phyloP scores from a whole-genome alignment of 2,888 invertebrate species.

The Calliphora vomitoria region DNA sequence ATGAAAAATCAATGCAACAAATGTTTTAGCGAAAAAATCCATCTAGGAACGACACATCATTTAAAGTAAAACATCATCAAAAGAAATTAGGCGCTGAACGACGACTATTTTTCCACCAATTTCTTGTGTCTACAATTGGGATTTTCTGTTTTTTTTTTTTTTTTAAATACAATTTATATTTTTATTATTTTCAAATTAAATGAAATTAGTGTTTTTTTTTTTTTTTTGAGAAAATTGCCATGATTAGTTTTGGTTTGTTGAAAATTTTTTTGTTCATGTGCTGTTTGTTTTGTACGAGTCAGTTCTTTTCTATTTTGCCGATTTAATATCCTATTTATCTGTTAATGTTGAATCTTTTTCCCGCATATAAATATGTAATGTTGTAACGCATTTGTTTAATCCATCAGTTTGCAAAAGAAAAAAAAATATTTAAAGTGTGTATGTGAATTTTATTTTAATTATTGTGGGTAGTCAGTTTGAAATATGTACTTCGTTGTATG shows the following conservation, averaged over 20 bases:
- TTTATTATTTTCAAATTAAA: conserved; percentile 50
- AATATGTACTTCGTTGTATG: conserved; percentile 14
- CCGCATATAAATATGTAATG: conserved; percentile 19
- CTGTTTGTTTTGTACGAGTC: conserved; percentile 55
- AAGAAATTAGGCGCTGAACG: conserved; percentile 79
- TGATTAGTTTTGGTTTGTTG: conserved; percentile 63
- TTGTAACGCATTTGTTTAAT: conserved; percentile 68
- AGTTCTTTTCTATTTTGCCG: conserved; percentile 57
- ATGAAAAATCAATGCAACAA: conserved; percentile 81
- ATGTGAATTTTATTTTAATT: conserved; percentile 33
- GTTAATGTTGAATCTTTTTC: conserved; percentile 36
- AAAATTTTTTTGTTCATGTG: conserved; percentile 53
- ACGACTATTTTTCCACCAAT: conserved; percentile 27
- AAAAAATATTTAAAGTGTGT: conserved; percentile 28
- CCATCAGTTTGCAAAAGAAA: conserved; percentile 57
- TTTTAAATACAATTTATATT: conserved; percentile 33
- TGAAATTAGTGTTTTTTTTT: neutral
- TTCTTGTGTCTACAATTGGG: neutral
- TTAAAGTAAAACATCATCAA: conserved; percentile 82
- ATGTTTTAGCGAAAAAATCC: conserved; percentile 78
- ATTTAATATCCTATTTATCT: conserved; percentile 31
- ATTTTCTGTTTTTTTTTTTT: conserved; percentile 10
- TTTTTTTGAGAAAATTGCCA: conserved; percentile 38
- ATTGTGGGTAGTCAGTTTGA: conserved; percentile 36
- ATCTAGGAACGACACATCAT: conserved; percentile 83